Evolutionary conservation across 2,888 invertebrate genomes (phyloP).

Genomic region (Bugulina stolonifera): DNA sequence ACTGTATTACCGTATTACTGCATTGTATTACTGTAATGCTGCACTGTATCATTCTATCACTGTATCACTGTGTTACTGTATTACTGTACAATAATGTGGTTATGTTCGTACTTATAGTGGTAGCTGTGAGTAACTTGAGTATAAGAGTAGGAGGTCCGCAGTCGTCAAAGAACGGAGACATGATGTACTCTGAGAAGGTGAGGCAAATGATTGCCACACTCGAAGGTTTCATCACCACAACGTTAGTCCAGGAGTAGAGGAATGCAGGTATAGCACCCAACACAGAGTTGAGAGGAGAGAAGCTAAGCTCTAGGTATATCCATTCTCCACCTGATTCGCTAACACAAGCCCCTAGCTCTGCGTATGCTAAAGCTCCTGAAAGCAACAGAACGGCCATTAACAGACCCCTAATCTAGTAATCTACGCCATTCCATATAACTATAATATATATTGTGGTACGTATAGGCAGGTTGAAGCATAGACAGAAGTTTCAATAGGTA

Average conservation of each 20-base stretch:
- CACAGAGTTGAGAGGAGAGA: not conserved
- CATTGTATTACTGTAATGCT: too few species aligned
- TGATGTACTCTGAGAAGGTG: slow-evolving; percentile 27
- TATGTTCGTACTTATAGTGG: slow-evolving; percentile 63
- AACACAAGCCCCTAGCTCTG: slow-evolving; percentile 6
- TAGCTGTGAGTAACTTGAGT: slow-evolving; percentile 35
- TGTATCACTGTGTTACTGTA: too few species aligned
- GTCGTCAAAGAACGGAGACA: slow-evolving; percentile 30
- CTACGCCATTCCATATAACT: too few species aligned
- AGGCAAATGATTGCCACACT: slow-evolving; percentile 27
- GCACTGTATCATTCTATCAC: too few species aligned
- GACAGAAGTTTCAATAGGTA: too few species aligned
- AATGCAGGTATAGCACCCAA: slow-evolving; percentile 29
- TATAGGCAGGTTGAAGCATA: too few species aligned
- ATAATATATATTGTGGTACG: too few species aligned
- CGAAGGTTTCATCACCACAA: slow-evolving; percentile 36
- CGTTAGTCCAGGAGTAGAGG: slow-evolving; percentile 27
- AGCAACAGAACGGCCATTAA: too few species aligned
- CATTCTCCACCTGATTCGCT: slow-evolving; percentile 6
- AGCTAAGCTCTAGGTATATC: not conserved
- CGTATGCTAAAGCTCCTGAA: slow-evolving; percentile 19
- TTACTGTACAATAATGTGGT: too few species aligned
- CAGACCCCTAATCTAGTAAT: not conserved
- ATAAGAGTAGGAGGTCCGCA: slow-evolving; percentile 29
- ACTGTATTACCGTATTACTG: too few species aligned